Base-by-base conservation (phyloP, 2,888 invertebrate species). In the Conus canariensis region DNA sequence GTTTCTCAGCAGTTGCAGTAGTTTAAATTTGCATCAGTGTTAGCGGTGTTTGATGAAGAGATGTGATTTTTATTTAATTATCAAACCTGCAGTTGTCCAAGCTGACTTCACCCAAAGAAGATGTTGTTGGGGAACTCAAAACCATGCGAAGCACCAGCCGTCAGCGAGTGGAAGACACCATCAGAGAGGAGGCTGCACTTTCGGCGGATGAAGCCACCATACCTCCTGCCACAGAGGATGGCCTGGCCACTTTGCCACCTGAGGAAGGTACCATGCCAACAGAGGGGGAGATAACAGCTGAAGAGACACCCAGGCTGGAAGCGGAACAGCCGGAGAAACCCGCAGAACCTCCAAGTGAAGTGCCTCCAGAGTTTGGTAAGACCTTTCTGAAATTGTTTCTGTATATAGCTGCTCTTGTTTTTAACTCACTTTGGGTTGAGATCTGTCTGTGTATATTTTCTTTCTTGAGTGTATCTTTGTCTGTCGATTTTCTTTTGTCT, bases 71-170 rank as follows among this genome's bases (percentile, higher is more conserved):
- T 45, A 4, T 45, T 4, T 45, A 45, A 45, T 45, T 45, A 45
- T 45, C 2, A 45, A 45, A 45, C 45, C 45, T 45, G 45, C 89
- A 95, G 95, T 90, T 95, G 56, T 94, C 94, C 7, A 92, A 94
- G 87, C 92, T 95, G 10, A 93, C 90, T 64, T 94, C 95, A 0
- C 94, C 94, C n/a, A 94, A 95, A 92, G 95, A 95, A 91, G 94
- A 95, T 92, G 90, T 95, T 60, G 93, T 93, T 10, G 91, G 93
- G 60, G 94, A 95, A 90, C 91, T 95, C 86, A 93, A 94, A 74
- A 94, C 93, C 22, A 93, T 94, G 9, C 95, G 95, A 89, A 93
- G 93, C 91, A 93, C 93, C 90, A 95, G 95, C 91, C 92, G 91
- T 67, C 93, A 93, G 90, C 93, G 93, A 80, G 90, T 95, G 12